These are phyloP conservation scores for Drosophila saltans DNA, from an alignment of 1,140 invertebrate genomes.

Conservation along the genomic window DNA sequence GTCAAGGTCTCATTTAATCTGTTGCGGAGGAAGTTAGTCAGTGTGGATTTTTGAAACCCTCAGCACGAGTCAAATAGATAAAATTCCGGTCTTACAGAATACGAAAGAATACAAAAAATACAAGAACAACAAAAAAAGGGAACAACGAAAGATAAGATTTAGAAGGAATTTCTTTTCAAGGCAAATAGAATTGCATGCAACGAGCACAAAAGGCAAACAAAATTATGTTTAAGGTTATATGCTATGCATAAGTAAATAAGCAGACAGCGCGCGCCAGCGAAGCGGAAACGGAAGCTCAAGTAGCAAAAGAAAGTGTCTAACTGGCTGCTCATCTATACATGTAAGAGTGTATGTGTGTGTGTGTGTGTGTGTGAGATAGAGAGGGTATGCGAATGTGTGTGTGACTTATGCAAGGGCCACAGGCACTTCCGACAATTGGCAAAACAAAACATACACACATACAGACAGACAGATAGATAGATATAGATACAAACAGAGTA, in stretches of 20 bases:
- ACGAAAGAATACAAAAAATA: constrained; percentile 24
- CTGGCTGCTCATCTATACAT: constrained; percentile 41
- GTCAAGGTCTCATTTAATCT: constrained; percentile 11
- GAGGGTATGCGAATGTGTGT: constrained; percentile 38
- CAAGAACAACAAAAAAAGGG: constrained; percentile 9
- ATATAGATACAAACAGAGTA: neutral
- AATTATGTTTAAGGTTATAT: constrained; percentile 82
- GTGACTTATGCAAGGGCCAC: constrained; percentile 61
- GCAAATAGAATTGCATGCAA: constrained; percentile 66
- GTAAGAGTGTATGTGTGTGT: neutral
- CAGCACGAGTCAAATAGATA: constrained; percentile 66
- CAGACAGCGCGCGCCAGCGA: constrained; percentile 44
- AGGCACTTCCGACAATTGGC: constrained; percentile 79
- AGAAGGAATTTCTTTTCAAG: neutral
- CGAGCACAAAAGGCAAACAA: constrained; percentile 74
- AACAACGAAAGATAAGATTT: constrained; percentile 45
- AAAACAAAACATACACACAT: constrained; percentile 67
- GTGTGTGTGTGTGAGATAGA: neutral
- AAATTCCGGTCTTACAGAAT: constrained; percentile 55
- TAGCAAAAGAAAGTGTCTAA: constrained; percentile 80
- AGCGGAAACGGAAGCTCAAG: constrained; percentile 77
- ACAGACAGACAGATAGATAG: constrained; percentile 4
- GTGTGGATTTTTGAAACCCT: constrained; percentile 23
- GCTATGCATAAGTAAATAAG: constrained; percentile 80
- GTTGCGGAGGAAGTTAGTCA: neutral